Percentiles rank a stretch among this genome's conserved stretches.
Evolutionary conservation across 2,797 vertebrate species (phyloP).

Genomic region (Dendrocincla tyrannina): DNA sequence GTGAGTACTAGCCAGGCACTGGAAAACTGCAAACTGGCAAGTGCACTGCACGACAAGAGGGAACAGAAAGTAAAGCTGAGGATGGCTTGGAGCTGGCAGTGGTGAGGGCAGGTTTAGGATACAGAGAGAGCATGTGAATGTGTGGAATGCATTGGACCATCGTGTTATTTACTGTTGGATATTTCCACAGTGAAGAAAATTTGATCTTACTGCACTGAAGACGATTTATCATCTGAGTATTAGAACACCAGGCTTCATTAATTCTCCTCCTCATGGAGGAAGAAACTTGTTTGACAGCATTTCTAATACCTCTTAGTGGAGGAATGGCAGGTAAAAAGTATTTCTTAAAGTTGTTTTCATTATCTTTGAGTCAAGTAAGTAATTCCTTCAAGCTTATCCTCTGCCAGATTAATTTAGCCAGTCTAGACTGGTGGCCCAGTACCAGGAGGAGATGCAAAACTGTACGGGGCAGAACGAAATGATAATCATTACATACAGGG

Average conservation of each 20-base stretch:
- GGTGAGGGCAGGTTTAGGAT: neutral
- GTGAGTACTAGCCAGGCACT: neutral
- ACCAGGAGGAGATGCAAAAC: neutral
- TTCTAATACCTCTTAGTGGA: neutral
- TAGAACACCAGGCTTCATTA: neutral
- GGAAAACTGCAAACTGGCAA: neutral
- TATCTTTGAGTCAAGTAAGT: neutral
- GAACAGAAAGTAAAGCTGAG: neutral
- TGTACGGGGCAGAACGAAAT: neutral
- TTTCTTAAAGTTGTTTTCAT: neutral
- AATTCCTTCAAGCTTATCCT: neutral
- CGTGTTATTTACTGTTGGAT: neutral
- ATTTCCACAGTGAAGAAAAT: neutral
- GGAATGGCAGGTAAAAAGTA: neutral
- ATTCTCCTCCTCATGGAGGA: neutral
- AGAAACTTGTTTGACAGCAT: neutral
- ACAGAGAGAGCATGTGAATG: neutral
- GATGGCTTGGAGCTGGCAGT: neutral
- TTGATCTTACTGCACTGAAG: neutral
- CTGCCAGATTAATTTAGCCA: neutral
- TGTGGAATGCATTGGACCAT: neutral
- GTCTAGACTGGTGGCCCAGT: neutral
- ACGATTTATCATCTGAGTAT: neutral
- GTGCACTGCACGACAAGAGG: fast-evolving
- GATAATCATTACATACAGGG: neutral